A percentile compares a stretch with the other conserved stretches of the same genome.
phyloP scores from a whole-genome alignment of 2,888 invertebrate species.

The Drosophila heteroneura region DNA sequence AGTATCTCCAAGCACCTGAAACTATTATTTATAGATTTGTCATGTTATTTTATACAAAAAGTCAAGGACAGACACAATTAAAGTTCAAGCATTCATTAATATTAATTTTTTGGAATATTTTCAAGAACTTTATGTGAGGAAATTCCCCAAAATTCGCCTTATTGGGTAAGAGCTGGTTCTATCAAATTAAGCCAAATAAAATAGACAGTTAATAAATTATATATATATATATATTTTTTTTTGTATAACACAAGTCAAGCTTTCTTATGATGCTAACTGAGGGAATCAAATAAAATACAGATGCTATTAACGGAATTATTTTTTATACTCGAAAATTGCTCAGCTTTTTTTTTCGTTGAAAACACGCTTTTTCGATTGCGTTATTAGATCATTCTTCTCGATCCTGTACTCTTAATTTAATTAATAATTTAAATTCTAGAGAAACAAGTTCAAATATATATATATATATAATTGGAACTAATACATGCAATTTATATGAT shows the following conservation, averaged over 20 bases:
- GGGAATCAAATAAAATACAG: neutral
- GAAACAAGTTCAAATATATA: neutral
- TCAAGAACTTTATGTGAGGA: neutral
- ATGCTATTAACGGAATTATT: neutral
- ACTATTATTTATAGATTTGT: slow-evolving; percentile 19
- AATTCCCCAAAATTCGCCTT: neutral
- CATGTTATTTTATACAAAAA: neutral
- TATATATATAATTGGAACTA: neutral
- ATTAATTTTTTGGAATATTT: neutral
- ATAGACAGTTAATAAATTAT: neutral
- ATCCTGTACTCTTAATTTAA: neutral
- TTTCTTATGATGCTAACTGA: neutral
- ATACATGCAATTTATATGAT: neutral
- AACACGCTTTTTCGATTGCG: neutral
- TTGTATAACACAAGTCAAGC: neutral
- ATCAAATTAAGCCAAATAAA: neutral
- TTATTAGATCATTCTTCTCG: neutral
- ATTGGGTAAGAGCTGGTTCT: slow-evolving; percentile 1
- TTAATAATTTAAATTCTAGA: neutral
- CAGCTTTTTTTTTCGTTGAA: neutral
- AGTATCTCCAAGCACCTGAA: slow-evolving; percentile 25
- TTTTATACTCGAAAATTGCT: neutral
- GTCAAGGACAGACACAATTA: slow-evolving; percentile 35
- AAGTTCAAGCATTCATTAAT: slow-evolving; percentile 7
- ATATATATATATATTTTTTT: neutral